Evolutionary conservation across 2,113 vertebrate genomes (phyloP).

Genomic region (Symphodus melops): DNA sequence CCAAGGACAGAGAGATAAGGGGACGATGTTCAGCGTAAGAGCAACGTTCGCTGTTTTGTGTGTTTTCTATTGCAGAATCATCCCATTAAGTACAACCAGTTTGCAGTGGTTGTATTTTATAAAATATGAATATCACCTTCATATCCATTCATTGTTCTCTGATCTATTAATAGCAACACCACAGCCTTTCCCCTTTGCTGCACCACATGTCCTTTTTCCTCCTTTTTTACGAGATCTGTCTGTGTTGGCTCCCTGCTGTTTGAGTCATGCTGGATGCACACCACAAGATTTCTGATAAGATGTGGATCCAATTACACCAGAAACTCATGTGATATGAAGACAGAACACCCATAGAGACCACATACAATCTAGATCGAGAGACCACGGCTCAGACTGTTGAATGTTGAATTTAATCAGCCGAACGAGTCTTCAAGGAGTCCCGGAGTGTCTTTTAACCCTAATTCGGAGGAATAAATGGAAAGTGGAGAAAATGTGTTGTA

Average conservation of each 20-base stretch:
- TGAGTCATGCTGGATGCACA: slow-evolving; percentile 16
- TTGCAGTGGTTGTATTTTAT: neutral
- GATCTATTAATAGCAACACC: neutral
- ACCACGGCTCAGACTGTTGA: slow-evolving; percentile 34
- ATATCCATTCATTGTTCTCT: neutral
- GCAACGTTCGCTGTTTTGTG: neutral
- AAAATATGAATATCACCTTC: neutral
- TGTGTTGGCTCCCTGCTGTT: slow-evolving; percentile 23
- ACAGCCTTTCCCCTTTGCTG: slow-evolving; percentile 8
- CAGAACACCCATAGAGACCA: slow-evolving; percentile 17
- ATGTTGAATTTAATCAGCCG: slow-evolving; percentile 53
- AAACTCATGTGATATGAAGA: slow-evolving; percentile 6
- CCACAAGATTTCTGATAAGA: slow-evolving; percentile 53
- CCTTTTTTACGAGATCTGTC: slow-evolving; percentile 23
- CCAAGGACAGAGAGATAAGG: neutral
- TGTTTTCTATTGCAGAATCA: neutral
- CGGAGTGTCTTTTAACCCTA: neutral
- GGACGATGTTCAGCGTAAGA: neutral
- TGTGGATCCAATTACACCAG: slow-evolving; percentile 62
- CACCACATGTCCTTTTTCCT: neutral
- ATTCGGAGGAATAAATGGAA: slow-evolving; percentile 42
- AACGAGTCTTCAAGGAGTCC: slow-evolving; percentile 27
- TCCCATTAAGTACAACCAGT: neutral
- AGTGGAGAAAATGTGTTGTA: slow-evolving; percentile 18
- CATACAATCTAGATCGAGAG: slow-evolving; percentile 20